phyloP scores from a whole-genome alignment of 2,113 vertebrate species.

The Catharus bicknelli region DNA sequence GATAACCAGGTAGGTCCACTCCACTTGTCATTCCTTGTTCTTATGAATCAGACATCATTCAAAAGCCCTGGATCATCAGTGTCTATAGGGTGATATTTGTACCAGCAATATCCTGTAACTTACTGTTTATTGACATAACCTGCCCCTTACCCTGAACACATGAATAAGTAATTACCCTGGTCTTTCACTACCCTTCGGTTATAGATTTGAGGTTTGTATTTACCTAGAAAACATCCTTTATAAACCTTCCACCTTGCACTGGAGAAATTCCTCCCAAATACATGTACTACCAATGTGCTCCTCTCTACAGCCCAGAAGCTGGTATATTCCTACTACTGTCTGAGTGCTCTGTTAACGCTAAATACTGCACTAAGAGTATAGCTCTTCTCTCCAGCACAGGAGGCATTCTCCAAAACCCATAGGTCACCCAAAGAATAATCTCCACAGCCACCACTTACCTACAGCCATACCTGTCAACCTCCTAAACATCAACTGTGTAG shows the following conservation, averaged over 20 bases:
- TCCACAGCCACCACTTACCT: conserved; percentile 76
- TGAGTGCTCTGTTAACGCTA: background rate
- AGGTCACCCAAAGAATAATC: conserved; percentile 55
- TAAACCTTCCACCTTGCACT: background rate
- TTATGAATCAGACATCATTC: background rate
- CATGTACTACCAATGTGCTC: background rate
- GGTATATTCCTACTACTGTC: background rate
- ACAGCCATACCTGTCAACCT: conserved; percentile 76
- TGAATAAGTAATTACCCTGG: background rate
- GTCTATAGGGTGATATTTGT: background rate
- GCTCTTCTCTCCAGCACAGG: conserved; percentile 8
- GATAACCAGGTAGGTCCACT: background rate
- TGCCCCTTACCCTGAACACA: background rate
- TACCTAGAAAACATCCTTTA: background rate
- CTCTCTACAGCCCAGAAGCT: background rate
- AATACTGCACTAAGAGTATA: background rate
- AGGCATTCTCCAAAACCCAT: conserved; percentile 26
- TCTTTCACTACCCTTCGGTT: background rate
- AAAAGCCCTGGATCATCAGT: background rate
- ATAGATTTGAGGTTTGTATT: background rate
- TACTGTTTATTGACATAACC: background rate
- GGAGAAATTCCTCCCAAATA: background rate
- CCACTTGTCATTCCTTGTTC: background rate
- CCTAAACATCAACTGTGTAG: conserved; percentile 76
- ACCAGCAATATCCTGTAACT: background rate